These are phyloP conservation scores for Eupelmus urozonus DNA, from an alignment of 2,888 invertebrate species.

Conservation along the genomic window DNA sequence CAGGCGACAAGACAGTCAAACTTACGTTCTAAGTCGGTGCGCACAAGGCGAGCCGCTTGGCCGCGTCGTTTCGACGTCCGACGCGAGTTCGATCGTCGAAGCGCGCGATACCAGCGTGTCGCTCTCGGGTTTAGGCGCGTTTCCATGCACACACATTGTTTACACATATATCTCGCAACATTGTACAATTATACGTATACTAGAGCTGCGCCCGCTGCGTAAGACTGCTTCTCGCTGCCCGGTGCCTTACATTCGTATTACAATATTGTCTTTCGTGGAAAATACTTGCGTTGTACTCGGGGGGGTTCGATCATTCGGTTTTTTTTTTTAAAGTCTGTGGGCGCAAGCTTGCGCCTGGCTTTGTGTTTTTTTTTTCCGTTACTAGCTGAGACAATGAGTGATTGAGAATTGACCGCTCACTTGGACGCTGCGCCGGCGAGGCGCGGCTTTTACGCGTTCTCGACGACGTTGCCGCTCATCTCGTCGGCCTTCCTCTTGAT, in stretches of 20 bases:
- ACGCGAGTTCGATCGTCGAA: too few relatives aligned
- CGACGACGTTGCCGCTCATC: constrained; percentile 70
- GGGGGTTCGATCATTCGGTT: constrained; percentile 8
- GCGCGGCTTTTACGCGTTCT: constrained; percentile 67
- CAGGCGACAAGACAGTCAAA: constrained; percentile 23
- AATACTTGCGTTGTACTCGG: constrained; percentile 55
- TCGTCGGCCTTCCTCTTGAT: constrained; percentile 75
- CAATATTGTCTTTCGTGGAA: constrained; percentile 54
- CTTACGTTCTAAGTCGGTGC: constrained; percentile 17
- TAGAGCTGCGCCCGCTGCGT: constrained; percentile 18
- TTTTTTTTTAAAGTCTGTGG: not conserved
- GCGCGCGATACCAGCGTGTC: too few relatives aligned
- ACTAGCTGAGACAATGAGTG: constrained; percentile 74
- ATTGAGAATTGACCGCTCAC: constrained; percentile 73
- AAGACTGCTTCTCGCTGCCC: constrained; percentile 29
- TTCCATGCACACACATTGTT: constrained; percentile 24
- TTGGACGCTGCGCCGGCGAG: constrained; percentile 68
- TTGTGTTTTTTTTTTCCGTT: constrained; percentile 29
- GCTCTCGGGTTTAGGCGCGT: constrained; percentile 24
- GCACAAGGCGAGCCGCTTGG: too few relatives aligned
- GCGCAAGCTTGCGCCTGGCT: not conserved
- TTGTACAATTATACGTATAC: constrained; percentile 48
- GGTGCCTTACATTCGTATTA: constrained; percentile 18
- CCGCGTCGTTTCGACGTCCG: too few relatives aligned
- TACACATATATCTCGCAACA: constrained; percentile 1